A percentile compares a stretch with the other conserved stretches of the same genome.
These are phyloP conservation scores for Drosophila funebris DNA, from an alignment of 1,140 invertebrate species.

Conservation along the genomic window DNA sequence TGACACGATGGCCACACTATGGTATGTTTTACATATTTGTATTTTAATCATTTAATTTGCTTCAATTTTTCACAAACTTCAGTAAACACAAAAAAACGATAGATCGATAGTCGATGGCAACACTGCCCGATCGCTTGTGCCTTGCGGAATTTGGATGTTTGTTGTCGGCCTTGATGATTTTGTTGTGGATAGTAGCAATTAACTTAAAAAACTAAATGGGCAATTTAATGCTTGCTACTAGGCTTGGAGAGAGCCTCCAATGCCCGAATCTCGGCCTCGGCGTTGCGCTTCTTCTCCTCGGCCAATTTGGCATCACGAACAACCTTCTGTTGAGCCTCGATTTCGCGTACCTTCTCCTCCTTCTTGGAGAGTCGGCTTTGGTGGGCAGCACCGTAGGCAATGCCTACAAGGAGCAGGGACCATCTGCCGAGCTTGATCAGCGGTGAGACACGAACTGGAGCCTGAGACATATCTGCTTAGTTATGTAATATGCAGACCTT, in stretches of 20 bases:
- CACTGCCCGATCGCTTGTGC: conserved; percentile 32
- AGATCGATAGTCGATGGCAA: conserved; percentile 36
- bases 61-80: conserved; percentile 42
- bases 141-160: conserved; percentile 48
- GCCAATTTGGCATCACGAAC: conserved; percentile 88
- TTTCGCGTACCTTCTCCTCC: conserved; percentile 87
- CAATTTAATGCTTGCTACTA: conserved; percentile 41
- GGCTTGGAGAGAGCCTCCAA: conserved; percentile 72
- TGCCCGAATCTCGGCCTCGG: conserved; percentile 81
- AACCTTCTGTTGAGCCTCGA: conserved; percentile 87
- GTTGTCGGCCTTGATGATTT: conserved; percentile 17
- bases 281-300: conserved; percentile 86
- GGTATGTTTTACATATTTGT: conserved; percentile 53
- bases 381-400: conserved; percentile 89
- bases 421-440: conserved; percentile 90
- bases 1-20: neutral
- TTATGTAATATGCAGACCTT: conserved; percentile 75
- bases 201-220: conserved; percentile 42
- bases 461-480: conserved; percentile 79
- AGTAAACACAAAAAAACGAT: conserved; percentile 45
- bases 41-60: conserved; percentile 52
- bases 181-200: conserved; percentile 13
- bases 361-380: conserved; percentile 88
- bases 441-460: conserved; percentile 89
- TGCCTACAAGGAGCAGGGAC: conserved; percentile 88